Evolutionary conservation across 2,797 vertebrate species (phyloP).

Genomic region (Gallinago solitaria): DNA sequence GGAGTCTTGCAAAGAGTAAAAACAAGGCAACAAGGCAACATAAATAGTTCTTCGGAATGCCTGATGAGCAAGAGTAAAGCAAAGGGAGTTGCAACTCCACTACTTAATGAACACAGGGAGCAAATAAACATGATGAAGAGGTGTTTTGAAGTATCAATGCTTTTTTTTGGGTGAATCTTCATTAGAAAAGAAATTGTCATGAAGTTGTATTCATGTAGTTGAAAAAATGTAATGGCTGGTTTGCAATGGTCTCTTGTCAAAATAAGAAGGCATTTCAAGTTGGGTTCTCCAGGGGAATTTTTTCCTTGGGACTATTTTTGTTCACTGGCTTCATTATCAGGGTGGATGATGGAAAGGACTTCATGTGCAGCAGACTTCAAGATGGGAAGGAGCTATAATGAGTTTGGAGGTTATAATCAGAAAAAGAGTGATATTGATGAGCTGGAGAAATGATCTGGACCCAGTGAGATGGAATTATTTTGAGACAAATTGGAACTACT

Average conservation of each 20-base stretch:
- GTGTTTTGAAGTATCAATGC: not conserved
- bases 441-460: constrained; percentile 9
- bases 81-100: not conserved
- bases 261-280: constrained; percentile 4
- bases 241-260: not conserved
- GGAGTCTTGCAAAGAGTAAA: not conserved
- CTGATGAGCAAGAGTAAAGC: not conserved
- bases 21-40: not conserved
- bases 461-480: constrained; percentile 8
- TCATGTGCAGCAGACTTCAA: constrained; percentile 1
- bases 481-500: not conserved
- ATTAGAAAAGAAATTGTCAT: not conserved
- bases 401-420: constrained; percentile 25
- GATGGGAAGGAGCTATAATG: constrained; percentile 34
- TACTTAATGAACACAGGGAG: not conserved
- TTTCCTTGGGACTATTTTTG: constrained; percentile 50
- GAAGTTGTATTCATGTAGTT: not conserved
- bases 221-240: not conserved
- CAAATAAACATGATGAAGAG: not conserved
- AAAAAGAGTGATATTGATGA: constrained; percentile 1
- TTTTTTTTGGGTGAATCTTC: not conserved
- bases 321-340: constrained; percentile 45
- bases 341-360: constrained; percentile 44
- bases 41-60: not conserved
- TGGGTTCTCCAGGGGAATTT: not conserved